Evolutionary conservation across 23 tunicate species (phyloP), one percentile per base, ranked within the genome.

Genomic region (Halocynthia roretzi): DNA sequence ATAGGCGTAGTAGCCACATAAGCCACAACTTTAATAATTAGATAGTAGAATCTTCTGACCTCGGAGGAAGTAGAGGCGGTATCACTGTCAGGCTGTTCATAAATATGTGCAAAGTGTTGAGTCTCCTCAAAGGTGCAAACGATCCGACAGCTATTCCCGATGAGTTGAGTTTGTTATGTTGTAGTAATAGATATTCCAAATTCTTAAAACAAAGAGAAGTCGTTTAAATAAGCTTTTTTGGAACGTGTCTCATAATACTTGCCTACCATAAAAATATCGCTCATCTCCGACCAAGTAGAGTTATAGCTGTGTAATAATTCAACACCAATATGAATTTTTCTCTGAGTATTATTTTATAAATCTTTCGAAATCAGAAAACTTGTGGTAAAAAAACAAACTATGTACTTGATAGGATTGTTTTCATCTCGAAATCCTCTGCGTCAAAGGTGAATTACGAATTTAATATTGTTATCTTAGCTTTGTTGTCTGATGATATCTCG

Each of bases 31-130:
- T 31, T 31, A 4, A 60, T 60, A 60, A 15, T 17, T 4, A 15
- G 64, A 60, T 1, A 1, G 64, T 15, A 15, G 17, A 60, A 60
- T 1, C 15, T 7, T 22, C 73, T 75, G 56, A 83, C 87, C 62
- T 83, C 69, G 70, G 81, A 48, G 87, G 87, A 17, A 83, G 77
- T 50, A 60, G 55, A 15, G 23, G 17, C 6, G 94, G 94, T 19
- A 87, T 71, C 10, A 62, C 64, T 51, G 61, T 50, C 14, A 87
- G 72, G 0, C 77, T 70, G 78, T 87, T 87, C 18, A 63, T 64
- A 52, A 76, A 87, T 15, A 87, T 71, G 19, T 82, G 94, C 12
- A 87, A 80, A n/a, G 86, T 82, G 22, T 71, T 66, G 51, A 87
- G 78, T 8, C 74, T 68, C 54, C 23, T 51, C 15, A 87, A 61